Evolutionary conservation across 1,140 invertebrate genomes (phyloP).

Genomic region (Drosophila watanabei): DNA sequence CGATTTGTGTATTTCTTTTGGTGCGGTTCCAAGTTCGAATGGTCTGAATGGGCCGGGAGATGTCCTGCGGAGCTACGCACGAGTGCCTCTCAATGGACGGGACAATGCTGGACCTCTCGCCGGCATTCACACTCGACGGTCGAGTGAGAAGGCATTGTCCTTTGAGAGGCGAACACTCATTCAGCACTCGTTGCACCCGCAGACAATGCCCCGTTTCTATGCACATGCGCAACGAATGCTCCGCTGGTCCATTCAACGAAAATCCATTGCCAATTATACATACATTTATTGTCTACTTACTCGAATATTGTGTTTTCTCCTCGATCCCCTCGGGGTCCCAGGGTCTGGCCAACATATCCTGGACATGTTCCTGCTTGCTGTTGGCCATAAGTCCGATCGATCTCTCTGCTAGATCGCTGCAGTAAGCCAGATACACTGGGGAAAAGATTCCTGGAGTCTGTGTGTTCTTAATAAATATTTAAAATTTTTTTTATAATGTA

Average conservation of each 20-base stretch:
- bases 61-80: conserved; percentile 76
- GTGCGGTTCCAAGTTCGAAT: conserved; percentile 32
- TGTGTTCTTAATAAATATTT: not conserved
- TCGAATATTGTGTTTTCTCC: conserved; percentile 26
- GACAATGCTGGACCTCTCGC: conserved; percentile 62
- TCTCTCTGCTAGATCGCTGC: conserved; percentile 4
- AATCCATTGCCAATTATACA: conserved; percentile 60
- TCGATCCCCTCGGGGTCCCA: conserved; percentile 7
- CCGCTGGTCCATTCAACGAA: conserved; percentile 47
- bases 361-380: conserved; percentile 48
- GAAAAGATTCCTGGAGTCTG: not conserved
- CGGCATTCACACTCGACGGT: conserved; percentile 71
- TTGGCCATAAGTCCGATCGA: conserved; percentile 24
- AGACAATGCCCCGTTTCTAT: conserved; percentile 51
- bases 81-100: conserved; percentile 69
- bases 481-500: not conserved
- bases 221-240: conserved; percentile 79
- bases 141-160: conserved; percentile 64
- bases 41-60: conserved; percentile 35
- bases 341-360: conserved; percentile 36
- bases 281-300: conserved; percentile 51
- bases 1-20: conserved; percentile 28
- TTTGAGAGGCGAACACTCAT: conserved; percentile 63
- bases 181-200: conserved; percentile 51
- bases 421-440: not conserved